phyloP scores from a whole-genome alignment of 2,888 invertebrate genomes.

The Apodemia mormo region DNA sequence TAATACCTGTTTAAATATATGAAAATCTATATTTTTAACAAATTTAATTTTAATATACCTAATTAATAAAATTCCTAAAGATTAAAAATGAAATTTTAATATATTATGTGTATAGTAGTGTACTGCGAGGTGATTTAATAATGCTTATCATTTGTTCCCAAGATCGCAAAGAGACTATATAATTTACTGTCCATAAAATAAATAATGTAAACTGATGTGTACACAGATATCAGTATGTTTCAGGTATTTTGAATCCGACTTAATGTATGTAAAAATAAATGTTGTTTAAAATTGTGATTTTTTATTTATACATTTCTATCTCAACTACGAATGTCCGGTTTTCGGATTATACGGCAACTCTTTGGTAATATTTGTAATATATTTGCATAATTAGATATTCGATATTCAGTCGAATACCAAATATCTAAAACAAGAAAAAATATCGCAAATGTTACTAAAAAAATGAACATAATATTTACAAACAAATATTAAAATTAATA shows the following conservation, averaged over 20 bases:
- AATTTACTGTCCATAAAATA: constrained; percentile 75
- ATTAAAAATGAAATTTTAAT: constrained; percentile 63
- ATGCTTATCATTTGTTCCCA: constrained; percentile 66
- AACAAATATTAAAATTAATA: no score
- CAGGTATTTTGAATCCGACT: constrained; percentile 81
- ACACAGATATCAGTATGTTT: constrained; percentile 79
- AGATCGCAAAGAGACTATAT: constrained; percentile 59
- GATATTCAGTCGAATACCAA: no score
- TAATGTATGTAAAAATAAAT: constrained; percentile 83
- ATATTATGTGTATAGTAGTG: constrained; percentile 74
- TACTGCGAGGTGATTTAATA: constrained; percentile 61
- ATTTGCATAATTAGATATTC: no score
- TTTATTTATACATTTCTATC: constrained; percentile 50
- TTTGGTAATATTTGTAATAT: no score
- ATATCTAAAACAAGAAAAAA: no score
- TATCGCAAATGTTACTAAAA: no score
- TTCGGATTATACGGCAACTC: no score
- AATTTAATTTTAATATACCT: constrained; percentile 73
- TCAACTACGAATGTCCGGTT: constrained; percentile 12
- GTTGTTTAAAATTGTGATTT: constrained; percentile 78
- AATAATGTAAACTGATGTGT: constrained; percentile 75
- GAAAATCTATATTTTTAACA: constrained; percentile 77
- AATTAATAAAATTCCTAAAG: constrained; percentile 75
- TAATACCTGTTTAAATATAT: constrained; percentile 68
- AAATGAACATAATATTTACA: no score